Evolutionary conservation across 2,888 invertebrate species (phyloP).

Genomic region (Toxonevra muliebris): DNA sequence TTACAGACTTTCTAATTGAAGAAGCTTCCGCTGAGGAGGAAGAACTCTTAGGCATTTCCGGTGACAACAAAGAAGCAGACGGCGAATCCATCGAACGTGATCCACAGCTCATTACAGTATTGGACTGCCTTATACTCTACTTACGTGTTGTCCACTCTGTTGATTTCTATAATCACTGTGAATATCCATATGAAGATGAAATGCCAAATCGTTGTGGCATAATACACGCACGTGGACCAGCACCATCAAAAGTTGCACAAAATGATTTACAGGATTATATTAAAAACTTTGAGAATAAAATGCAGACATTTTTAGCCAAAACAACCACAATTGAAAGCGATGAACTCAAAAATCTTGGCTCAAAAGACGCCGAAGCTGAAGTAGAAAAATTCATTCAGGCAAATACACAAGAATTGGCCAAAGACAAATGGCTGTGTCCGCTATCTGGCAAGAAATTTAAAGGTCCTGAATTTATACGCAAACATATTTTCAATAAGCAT

Average conservation of each 20-base stretch:
- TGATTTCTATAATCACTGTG: conserved; percentile 98
- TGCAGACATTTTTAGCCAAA: conserved; percentile 87
- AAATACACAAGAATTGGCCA: conserved; percentile 95
- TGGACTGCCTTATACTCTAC: conserved; percentile 87
- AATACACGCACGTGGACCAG: conserved; percentile 93
- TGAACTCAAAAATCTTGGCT: conserved; percentile 84
- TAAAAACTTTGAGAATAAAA: conserved; percentile 87
- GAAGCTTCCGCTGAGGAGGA: conserved; percentile 99
- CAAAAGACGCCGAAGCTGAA: conserved; percentile 73
- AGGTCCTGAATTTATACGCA: conserved; percentile 97
- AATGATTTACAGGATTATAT: conserved; percentile 73
- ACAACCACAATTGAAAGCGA: conserved; percentile 78
- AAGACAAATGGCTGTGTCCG: conserved; percentile 99
- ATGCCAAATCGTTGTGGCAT: conserved; percentile 99
- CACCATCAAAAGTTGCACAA: conserved; percentile 79
- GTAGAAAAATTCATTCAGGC: conserved; percentile 94
- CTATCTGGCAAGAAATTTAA: conserved; percentile 99
- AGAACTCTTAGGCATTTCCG: conserved; percentile 81
- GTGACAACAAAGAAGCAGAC: conserved; percentile 65
- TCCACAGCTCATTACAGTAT: conserved; percentile 75
- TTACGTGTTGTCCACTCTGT: conserved; percentile 97
- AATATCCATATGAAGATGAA: conserved; percentile 99
- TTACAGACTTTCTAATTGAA: conserved; percentile 97
- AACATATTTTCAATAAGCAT: conserved; percentile 98
- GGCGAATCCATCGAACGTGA: conserved; percentile 75